A percentile compares a stretch with the other conserved stretches of the same genome.
Evolutionary conservation across 2,797 vertebrate genomes (phyloP).

Genomic region (Lagothrix lagotricha): DNA sequence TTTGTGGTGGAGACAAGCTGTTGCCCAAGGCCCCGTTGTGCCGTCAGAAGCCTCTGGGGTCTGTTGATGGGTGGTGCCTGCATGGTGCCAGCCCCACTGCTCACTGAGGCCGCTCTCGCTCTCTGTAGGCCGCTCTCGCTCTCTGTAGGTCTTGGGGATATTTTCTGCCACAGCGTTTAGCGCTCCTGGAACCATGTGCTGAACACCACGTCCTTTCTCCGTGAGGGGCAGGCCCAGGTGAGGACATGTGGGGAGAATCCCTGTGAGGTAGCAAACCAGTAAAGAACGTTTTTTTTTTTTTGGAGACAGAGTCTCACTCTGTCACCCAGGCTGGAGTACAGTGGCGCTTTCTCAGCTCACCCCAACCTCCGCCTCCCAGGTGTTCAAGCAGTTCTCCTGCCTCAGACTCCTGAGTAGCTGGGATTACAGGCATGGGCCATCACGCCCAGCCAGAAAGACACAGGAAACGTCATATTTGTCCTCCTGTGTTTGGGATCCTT

Average conservation of each 20-base stretch:
- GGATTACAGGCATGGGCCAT: too few species aligned
- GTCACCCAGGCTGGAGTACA: too few species aligned
- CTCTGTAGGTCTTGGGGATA: neutral
- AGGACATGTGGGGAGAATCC: neutral
- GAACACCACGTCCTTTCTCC: neutral
- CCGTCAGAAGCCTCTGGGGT: neutral
- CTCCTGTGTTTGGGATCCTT: neutral
- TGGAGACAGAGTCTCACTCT: too few species aligned
- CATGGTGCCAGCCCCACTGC: neutral
- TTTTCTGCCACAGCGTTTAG: neutral
- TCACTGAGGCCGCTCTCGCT: neutral
- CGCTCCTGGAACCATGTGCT: rapidly evolving
- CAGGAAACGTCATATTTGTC: neutral
- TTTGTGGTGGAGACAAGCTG: neutral
- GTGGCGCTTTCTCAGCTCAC: too few species aligned
- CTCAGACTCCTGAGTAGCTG: too few species aligned
- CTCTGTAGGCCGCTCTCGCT: neutral
- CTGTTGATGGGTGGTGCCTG: neutral
- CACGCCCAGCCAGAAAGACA: too few species aligned
- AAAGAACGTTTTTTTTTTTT: neutral
- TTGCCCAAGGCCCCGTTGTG: neutral
- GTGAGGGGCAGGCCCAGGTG: neutral
- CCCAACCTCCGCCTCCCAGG: too few species aligned
- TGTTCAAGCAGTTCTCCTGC: too few species aligned
- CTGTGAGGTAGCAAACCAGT: neutral